phyloP scores from a whole-genome alignment of 2,888 invertebrate genomes.

The Clostera curtula region DNA sequence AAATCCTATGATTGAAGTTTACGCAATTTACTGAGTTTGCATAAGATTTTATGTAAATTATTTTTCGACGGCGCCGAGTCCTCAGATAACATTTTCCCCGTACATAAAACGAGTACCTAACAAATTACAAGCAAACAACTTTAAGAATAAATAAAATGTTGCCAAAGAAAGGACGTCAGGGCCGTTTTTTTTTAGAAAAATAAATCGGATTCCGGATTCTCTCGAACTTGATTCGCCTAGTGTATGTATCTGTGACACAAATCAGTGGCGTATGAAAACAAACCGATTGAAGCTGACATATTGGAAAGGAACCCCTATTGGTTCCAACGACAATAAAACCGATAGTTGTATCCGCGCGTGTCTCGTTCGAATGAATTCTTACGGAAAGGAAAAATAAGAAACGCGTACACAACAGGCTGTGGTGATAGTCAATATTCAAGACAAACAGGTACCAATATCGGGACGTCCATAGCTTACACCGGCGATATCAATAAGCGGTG shows the following conservation, averaged over 20 bases:
- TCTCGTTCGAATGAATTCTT: constrained; percentile 38
- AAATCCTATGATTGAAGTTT: constrained; percentile 48
- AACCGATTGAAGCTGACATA: constrained; percentile 31
- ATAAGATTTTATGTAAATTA: constrained; percentile 55
- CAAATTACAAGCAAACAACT: constrained; percentile 30
- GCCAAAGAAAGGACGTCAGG: constrained; percentile 13
- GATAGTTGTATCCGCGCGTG: constrained; percentile 37
- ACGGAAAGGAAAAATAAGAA: constrained; percentile 42
- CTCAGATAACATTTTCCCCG: constrained; percentile 26
- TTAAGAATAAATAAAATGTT: constrained; percentile 26
- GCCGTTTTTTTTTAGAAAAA: constrained; percentile 20
- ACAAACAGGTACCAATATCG: constrained; percentile 61
- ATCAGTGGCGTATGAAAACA: constrained; percentile 33
- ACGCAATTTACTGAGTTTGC: constrained; percentile 51
- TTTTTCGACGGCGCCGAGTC: constrained; percentile 34
- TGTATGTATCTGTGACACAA: constrained; percentile 21
- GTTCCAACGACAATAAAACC: constrained; percentile 37
- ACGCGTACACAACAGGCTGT: constrained; percentile 33
- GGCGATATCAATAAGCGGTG: constrained; percentile 45
- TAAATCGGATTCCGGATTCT: constrained; percentile 17
- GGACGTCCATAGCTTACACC: constrained; percentile 38
- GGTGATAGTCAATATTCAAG: constrained; percentile 48
- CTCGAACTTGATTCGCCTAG: constrained; percentile 19
- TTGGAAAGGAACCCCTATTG: constrained; percentile 29
- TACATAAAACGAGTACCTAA: constrained; percentile 26